phyloP scores from a whole-genome alignment of 2,888 invertebrate species.

The Tuberolachnus salignus region DNA sequence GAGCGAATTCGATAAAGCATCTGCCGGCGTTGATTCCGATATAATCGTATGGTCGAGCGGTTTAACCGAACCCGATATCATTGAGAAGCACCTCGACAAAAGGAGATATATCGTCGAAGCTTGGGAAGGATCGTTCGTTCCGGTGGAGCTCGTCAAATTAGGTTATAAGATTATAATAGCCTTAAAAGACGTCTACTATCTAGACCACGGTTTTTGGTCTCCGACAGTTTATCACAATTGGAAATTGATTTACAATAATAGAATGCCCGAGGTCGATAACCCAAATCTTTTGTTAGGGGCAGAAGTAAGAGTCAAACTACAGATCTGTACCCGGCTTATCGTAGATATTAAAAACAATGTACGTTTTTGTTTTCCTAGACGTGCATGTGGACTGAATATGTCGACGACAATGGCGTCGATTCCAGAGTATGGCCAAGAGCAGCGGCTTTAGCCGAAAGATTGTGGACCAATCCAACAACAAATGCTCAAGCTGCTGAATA shows the following conservation, averaged over 20 bases:
- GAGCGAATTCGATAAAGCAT: constrained; percentile 67
- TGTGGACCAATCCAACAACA: constrained; percentile 76
- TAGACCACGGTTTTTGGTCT: constrained; percentile 88
- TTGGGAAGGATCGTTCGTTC: constrained; percentile 73
- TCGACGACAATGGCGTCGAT: constrained; percentile 73
- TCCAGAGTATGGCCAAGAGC: constrained; percentile 82
- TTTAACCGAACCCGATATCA: constrained; percentile 72
- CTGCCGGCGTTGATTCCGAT: constrained; percentile 65
- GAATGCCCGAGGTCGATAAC: constrained; percentile 63
- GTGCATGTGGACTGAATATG: constrained; percentile 81
- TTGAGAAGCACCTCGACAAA: constrained; percentile 63
- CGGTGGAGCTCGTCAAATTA: constrained; percentile 65
- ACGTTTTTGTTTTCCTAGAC: constrained; percentile 7
- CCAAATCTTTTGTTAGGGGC: constrained; percentile 63
- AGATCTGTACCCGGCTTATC: too few species aligned
- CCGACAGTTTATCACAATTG: constrained; percentile 76
- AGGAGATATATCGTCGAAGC: constrained; percentile 76
- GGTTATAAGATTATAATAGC: constrained; percentile 80
- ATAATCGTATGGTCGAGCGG: constrained; percentile 81
- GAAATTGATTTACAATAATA: constrained; percentile 75
- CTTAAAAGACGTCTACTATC: constrained; percentile 83
- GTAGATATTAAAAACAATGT: neutral
- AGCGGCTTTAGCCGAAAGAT: constrained; percentile 79
- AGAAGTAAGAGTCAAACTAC: constrained; percentile 62
- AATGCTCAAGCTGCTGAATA: constrained; percentile 67